A percentile compares a stretch with the other conserved stretches of the same genome.
These are phyloP conservation scores for Argentina silus DNA, from an alignment of 2,797 vertebrate species.

Conservation along the genomic window DNA sequence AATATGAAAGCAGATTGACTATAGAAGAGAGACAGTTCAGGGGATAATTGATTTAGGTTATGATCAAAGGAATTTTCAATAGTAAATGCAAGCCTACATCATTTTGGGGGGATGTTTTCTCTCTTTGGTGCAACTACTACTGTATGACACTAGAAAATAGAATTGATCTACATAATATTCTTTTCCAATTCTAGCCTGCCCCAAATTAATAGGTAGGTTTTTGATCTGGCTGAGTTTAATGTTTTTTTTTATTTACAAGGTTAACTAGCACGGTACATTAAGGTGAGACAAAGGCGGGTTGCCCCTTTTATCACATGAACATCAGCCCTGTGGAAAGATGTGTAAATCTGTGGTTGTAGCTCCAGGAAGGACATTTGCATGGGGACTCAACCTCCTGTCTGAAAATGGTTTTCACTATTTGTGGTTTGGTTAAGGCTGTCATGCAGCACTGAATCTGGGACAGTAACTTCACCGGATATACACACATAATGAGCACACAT, in stretches of 20 bases:
- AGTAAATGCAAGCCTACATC: background rate
- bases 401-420: conserved; percentile 15
- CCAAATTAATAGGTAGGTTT: background rate
- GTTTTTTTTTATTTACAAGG: conserved; percentile 15
- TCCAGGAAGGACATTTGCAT: conserved; percentile 66
- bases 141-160: background rate
- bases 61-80: background rate
- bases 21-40: background rate
- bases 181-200: background rate
- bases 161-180: background rate
- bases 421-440: conserved; percentile 32
- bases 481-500: conserved; percentile 25
- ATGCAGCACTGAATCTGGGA: conserved; percentile 35
- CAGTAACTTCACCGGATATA: conserved; percentile 48
- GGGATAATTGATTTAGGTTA: background rate
- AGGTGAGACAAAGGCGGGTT: conserved; percentile 66
- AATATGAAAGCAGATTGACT: background rate
- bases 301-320: conserved; percentile 64
- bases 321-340: conserved; percentile 31
- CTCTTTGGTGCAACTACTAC: background rate
- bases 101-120: background rate
- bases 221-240: background rate
- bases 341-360: conserved; percentile 61
- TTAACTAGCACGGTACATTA: conserved; percentile 32
- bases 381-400: conserved; percentile 1